phyloP scores from a whole-genome alignment of 2,888 invertebrate genomes.

The Ommatoiulus sabulosus region DNA sequence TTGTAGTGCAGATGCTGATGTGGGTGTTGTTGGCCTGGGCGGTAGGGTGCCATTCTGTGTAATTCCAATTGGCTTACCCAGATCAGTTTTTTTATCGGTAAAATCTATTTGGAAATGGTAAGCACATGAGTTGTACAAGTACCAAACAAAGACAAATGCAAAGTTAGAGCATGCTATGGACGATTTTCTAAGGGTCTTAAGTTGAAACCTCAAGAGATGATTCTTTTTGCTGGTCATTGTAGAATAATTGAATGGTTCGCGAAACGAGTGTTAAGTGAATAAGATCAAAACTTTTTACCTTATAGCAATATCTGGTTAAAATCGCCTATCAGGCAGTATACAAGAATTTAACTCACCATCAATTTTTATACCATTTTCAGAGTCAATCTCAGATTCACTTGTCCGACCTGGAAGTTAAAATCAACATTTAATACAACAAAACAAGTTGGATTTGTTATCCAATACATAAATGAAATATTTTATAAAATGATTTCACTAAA shows the following conservation, averaged over 20 bases:
- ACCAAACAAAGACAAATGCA: background rate
- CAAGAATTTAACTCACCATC: background rate
- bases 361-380: constrained; percentile 37
- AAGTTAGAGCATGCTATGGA: background rate
- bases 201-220: too few relatives aligned
- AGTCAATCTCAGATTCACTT: background rate
- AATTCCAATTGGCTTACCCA: constrained; percentile 38
- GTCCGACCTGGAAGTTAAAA: constrained; percentile 23
- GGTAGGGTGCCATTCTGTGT: constrained; percentile 50
- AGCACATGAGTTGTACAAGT: background rate
- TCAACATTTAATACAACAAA: too few relatives aligned
- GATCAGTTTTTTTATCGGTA: constrained; percentile 9
- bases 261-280: background rate
- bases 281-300: background rate
- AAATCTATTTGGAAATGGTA: background rate
- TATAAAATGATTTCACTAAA: too few relatives aligned
- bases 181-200: background rate
- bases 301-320: background rate
- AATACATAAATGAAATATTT: too few relatives aligned
- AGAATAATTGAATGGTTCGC: background rate
- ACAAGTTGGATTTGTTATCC: too few relatives aligned
- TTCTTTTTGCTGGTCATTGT: background rate
- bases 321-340: background rate
- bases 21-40: constrained; percentile 39
- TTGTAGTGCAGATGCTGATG: constrained; percentile 14